Conservation (phyloP, 2,888 invertebrate genomes). For the Toxonevra muliebris region DNA sequence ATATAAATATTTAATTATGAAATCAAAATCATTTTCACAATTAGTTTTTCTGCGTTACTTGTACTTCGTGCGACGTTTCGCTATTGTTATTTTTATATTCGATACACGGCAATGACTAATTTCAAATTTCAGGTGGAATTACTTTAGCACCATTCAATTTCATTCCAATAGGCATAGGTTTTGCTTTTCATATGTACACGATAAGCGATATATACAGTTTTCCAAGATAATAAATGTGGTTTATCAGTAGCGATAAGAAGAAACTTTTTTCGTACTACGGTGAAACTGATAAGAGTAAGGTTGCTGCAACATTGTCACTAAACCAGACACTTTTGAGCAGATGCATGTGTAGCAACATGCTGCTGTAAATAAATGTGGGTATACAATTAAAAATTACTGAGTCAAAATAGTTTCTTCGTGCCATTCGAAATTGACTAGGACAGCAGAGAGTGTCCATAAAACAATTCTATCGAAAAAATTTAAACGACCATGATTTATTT, state of each 20-base stretch:
- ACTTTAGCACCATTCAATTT: constrained; percentile 11
- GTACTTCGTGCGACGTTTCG: too few relatives aligned
- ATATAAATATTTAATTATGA: background rate
- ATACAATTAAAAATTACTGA: too few relatives aligned
- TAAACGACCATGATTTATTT: too few relatives aligned
- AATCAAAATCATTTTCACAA: background rate
- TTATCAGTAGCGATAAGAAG: background rate
- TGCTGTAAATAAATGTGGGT: too few relatives aligned
- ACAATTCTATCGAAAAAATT: too few relatives aligned
- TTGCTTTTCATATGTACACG: constrained; percentile 21
- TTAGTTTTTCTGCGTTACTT: background rate
- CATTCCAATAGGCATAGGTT: constrained; percentile 7
- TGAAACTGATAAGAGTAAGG: too few relatives aligned
- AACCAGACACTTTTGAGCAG: too few relatives aligned
- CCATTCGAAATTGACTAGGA: too few relatives aligned
- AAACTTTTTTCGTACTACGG: background rate
- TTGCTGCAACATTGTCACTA: too few relatives aligned
- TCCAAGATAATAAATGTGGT: background rate
- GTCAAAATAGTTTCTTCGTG: too few relatives aligned
- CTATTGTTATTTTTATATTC: constrained; percentile 20
- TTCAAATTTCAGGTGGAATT: constrained; percentile 30
- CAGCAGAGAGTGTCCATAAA: too few relatives aligned
- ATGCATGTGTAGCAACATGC: too few relatives aligned
- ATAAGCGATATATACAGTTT: constrained; percentile 23
- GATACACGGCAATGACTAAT: constrained; percentile 33